These are phyloP conservation scores for Heliangelus exortis DNA, from an alignment of 2,797 vertebrate species.

Conservation along the genomic window DNA sequence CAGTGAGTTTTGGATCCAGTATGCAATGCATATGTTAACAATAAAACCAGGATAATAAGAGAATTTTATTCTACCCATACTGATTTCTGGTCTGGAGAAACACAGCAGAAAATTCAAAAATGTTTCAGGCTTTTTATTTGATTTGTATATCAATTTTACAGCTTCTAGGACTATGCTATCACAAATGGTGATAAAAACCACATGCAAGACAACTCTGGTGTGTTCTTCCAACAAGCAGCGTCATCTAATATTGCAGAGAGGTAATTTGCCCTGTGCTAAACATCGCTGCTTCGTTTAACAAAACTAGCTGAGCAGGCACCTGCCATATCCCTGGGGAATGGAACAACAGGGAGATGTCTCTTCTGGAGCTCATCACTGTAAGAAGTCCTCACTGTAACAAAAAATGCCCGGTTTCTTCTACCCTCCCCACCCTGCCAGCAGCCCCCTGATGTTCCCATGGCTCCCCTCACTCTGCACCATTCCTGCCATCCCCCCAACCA, in stretches of 20 bases:
- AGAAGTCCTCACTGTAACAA: background rate
- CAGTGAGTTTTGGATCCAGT: background rate
- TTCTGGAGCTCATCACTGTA: background rate
- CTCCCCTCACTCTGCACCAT: background rate
- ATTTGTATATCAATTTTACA: background rate
- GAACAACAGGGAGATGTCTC: rapidly evolving
- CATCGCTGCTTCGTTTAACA: background rate
- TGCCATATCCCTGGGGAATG: background rate
- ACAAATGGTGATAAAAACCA: background rate
- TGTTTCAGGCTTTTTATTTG: background rate
- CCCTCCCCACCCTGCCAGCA: background rate
- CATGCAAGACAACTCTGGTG: background rate
- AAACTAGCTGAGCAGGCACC: background rate
- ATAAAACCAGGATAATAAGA: background rate
- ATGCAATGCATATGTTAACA: background rate
- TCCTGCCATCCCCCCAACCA: too few species aligned
- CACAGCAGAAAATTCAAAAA: background rate
- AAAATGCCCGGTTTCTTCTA: background rate
- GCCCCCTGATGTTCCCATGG: background rate
- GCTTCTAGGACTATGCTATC: background rate
- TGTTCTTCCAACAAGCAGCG: background rate
- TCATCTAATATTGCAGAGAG: background rate
- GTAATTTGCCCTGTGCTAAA: background rate
- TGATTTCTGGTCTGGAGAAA: background rate
- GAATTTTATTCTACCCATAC: background rate